Evolutionary conservation across 2,888 invertebrate genomes (phyloP), one percentile per base, ranked within the genome.

Genomic region (Timandra comae): DNA sequence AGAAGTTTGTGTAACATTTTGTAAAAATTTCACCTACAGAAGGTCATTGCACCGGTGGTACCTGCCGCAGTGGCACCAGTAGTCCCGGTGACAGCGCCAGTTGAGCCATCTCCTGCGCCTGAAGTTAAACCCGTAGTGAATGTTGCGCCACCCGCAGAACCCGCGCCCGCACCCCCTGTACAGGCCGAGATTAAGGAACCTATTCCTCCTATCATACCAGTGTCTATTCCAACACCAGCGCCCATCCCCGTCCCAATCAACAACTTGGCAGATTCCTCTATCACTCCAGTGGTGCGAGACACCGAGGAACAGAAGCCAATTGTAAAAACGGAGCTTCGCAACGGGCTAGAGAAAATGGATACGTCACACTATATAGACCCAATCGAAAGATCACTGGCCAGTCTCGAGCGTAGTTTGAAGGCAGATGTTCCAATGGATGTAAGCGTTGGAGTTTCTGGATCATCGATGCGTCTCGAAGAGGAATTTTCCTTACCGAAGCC

Each of bases 321-420:
- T 30, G 25, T 61, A 38, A 75, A 81, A 66, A 21, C 64, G 31
- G 70, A 86, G 52, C 56, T 75, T 35, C 73, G 68, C 46, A 88
- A 78, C 57, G 85, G 82, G 1, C 64, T 82, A 27, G 84, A 84
- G 35, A 84, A 80, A 44, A 56, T 77, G 2, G 84, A 84, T 39
- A 43, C 79, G 4, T 80, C 82, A 11, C 85, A 79, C 40, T 84
- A 78, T 52, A 89, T 90, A 35, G 91, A 92, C 69, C 91, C 91
- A 10, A 85, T 92, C 52, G 92, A 92, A 71, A 88, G 91, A 50
- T 90, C 91, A 32, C 78, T 92, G 54, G 91, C 91, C 28, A 91
- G 89, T 52, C 76, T 92, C 48, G 92, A 92, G 71, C 88, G 90
- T 29, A 88, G 87, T 45, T 76, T 88, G 24, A 89, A 88, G 52